Conservation (phyloP, 2,888 invertebrate genomes). For the Athalia circularis region DNA sequence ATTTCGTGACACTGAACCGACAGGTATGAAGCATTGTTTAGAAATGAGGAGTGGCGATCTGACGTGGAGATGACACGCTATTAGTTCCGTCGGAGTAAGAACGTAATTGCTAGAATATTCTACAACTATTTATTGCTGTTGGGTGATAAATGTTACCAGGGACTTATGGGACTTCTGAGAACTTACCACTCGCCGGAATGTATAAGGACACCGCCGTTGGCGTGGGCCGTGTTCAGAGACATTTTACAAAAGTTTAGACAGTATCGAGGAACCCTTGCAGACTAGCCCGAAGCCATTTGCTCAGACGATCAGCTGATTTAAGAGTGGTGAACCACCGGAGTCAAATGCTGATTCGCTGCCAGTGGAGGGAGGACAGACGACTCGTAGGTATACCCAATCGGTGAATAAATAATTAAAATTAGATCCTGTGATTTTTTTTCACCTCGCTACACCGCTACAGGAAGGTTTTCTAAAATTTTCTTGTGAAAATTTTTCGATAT, state of each 20-base stretch:
- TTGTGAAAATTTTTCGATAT: too few relatives aligned
- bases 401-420: too few relatives aligned
- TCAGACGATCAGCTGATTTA: conserved; percentile 37
- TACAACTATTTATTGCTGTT: not conserved
- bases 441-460: too few relatives aligned
- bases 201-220: conserved; percentile 95
- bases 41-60: conserved; percentile 26
- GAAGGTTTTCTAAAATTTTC: too few relatives aligned
- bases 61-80: conserved; percentile 1
- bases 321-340: not conserved
- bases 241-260: conserved; percentile 75
- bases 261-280: not conserved
- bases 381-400: too few relatives aligned
- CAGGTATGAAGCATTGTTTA: conserved; percentile 16
- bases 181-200: conserved; percentile 97
- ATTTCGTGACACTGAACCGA: not conserved
- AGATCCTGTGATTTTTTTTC: too few relatives aligned
- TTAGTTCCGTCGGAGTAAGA: not conserved
- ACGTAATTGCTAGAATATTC: conserved; percentile 27
- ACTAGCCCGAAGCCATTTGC: too few relatives aligned
- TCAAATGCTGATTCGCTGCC: conserved; percentile 8
- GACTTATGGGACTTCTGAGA: conserved; percentile 37
- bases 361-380: not conserved
- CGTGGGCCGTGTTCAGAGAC: conserved; percentile 97
- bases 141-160: conserved; percentile 1